Percentiles rank a stretch among this genome's conserved stretches.
Evolutionary conservation across 2,888 invertebrate species (phyloP).

Genomic region (Leucoma salicis): DNA sequence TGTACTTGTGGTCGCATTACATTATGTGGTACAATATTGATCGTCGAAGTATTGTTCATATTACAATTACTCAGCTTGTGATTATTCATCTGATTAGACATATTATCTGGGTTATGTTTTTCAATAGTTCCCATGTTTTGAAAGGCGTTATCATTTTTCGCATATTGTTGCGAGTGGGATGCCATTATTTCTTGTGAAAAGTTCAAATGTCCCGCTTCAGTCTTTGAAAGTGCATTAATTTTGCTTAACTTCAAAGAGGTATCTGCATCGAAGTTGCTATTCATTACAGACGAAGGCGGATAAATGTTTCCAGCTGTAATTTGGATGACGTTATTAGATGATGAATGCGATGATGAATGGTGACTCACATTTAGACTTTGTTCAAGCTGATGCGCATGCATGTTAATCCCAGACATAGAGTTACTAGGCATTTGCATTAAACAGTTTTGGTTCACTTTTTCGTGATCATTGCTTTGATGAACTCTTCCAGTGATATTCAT

Average conservation of each 20-base stretch:
- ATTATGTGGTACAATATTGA: slow-evolving; percentile 72
- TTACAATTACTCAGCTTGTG: slow-evolving; percentile 74
- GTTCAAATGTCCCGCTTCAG: slow-evolving; percentile 74
- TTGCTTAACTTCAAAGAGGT: slow-evolving; percentile 74
- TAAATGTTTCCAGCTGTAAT: slow-evolving; percentile 76
- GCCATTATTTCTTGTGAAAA: slow-evolving; percentile 77
- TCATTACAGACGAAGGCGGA: slow-evolving; percentile 64
- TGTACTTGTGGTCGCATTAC: slow-evolving; percentile 63
- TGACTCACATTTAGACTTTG: slow-evolving; percentile 62
- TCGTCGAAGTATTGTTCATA: slow-evolving; percentile 59
- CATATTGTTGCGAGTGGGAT: slow-evolving; percentile 71
- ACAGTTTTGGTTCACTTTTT: slow-evolving; percentile 66
- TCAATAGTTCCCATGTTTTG: slow-evolving; percentile 69
- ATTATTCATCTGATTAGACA: slow-evolving; percentile 62
- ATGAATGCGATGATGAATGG: slow-evolving; percentile 61
- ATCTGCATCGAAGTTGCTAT: slow-evolving; percentile 70
- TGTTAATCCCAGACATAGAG: slow-evolving; percentile 50
- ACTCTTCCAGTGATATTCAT: slow-evolving; percentile 44
- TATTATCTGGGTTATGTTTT: slow-evolving; percentile 59
- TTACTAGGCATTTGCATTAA: slow-evolving; percentile 60
- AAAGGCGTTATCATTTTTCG: slow-evolving; percentile 70
- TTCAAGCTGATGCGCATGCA: slow-evolving; percentile 71
- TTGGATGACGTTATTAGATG: slow-evolving; percentile 73
- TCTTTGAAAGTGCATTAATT: slow-evolving; percentile 72
- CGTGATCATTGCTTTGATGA: slow-evolving; percentile 56